These are phyloP conservation scores for Trematomus bernacchii DNA, from an alignment of 2,797 vertebrate genomes.

Conservation along the genomic window DNA sequence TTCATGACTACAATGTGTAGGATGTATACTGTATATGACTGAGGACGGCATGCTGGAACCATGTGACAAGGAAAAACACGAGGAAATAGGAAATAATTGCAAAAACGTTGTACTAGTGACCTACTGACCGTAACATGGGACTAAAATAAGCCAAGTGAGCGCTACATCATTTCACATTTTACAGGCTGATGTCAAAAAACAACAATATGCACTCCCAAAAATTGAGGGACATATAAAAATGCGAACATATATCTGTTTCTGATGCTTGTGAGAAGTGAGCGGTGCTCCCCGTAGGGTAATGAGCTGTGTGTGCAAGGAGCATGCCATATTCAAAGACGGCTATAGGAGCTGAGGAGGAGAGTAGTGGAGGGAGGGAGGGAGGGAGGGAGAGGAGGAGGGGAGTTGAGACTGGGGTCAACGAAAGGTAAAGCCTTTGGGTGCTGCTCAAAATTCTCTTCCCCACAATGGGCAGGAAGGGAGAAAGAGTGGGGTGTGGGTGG, in stretches of 20 bases:
- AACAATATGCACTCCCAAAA: slow-evolving; percentile 2
- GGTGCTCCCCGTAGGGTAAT: slow-evolving; percentile 58
- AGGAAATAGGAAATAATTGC: slow-evolving; percentile 19
- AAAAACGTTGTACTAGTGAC: slow-evolving; percentile 54
- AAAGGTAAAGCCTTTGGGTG: slow-evolving; percentile 80
- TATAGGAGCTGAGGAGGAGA: slow-evolving; percentile 27
- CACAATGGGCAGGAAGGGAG: slow-evolving; percentile 73
- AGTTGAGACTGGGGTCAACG: slow-evolving; percentile 72
- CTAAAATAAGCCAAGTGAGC: slow-evolving; percentile 44
- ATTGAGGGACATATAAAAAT: slow-evolving; percentile 31
- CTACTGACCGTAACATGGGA: slow-evolving; percentile 55
- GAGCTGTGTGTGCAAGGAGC: slow-evolving; percentile 57
- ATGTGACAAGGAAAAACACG: slow-evolving; percentile 27
- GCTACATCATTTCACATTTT: slow-evolving; percentile 19
- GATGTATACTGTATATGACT: not conserved
- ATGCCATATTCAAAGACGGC: slow-evolving; percentile 34
- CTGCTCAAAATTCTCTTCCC: slow-evolving; percentile 54
- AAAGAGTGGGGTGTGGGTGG: slow-evolving; percentile 38
- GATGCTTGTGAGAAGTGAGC: slow-evolving; percentile 46
- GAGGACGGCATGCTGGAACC: not conserved
- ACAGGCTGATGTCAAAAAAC: not conserved
- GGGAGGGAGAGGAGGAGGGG: slow-evolving; percentile 25
- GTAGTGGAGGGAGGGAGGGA: slow-evolving; percentile 19
- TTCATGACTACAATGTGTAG: slow-evolving; percentile 19
- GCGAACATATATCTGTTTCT: slow-evolving; percentile 47